Evolutionary conservation across 2,888 invertebrate genomes (phyloP).

Genomic region (Stenodema calcarata): DNA sequence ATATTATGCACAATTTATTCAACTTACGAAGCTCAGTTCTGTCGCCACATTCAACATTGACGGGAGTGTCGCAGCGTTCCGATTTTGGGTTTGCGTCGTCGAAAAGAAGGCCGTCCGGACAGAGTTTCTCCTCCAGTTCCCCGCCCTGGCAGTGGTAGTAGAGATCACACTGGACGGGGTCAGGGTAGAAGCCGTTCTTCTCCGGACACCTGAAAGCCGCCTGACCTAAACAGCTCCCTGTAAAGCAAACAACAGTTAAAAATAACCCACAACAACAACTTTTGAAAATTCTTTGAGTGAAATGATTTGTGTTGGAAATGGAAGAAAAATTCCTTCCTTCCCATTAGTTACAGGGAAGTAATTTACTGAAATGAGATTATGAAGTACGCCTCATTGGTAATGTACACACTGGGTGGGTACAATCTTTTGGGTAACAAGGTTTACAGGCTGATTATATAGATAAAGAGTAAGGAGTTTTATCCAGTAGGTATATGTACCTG

Average conservation of each 20-base stretch:
- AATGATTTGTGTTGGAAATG: no score
- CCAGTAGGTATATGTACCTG: no score
- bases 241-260: neutral
- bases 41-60: constrained; percentile 79
- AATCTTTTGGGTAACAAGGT: no score
- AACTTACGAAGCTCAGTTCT: constrained; percentile 77
- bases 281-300: no score
- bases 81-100: constrained; percentile 74
- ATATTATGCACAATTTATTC: neutral
- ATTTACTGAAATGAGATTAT: no score
- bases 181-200: constrained; percentile 76
- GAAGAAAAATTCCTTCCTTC: no score
- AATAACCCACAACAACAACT: no score
- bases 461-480: no score
- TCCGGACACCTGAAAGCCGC: constrained; percentile 72
- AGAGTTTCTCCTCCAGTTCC: constrained; percentile 70
- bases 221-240: constrained; percentile 47
- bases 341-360: no score
- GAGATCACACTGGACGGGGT: constrained; percentile 78
- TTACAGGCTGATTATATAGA: no score
- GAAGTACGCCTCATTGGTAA: no score
- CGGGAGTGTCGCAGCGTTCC: constrained; percentile 77
- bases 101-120: constrained; percentile 81
- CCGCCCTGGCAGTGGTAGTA: constrained; percentile 75
- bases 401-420: no score